Percentiles rank a stretch among this genome's conserved stretches.
These are phyloP conservation scores for Thaumatotibia leucotreta DNA, from an alignment of 1,140 invertebrate species.

Conservation along the genomic window DNA sequence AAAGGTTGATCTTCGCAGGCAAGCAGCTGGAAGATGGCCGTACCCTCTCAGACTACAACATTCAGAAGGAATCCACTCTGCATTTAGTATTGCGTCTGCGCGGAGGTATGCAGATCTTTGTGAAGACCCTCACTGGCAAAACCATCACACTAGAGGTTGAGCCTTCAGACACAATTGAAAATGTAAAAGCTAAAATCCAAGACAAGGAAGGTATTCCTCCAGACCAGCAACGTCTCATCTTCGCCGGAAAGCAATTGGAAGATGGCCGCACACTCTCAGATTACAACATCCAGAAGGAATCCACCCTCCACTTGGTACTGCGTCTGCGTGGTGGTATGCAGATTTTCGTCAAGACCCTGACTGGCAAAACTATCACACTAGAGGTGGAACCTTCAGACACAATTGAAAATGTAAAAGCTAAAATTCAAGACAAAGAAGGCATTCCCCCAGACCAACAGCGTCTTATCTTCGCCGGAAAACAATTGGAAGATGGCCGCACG, in stretches of 20 bases:
- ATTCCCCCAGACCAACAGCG: neutral
- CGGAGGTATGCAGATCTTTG: conserved; percentile 7
- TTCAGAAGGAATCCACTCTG: neutral
- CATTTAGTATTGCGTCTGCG: neutral
- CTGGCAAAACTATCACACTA: neutral
- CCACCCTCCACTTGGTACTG: neutral
- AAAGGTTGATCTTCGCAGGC: neutral
- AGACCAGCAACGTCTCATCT: neutral
- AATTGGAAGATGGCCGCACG: conserved; percentile 8
- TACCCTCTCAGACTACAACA: neutral
- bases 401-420: neutral
- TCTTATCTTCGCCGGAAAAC: neutral
- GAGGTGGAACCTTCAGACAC: neutral
- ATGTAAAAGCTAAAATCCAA: neutral
- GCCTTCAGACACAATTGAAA: conserved; percentile 1
- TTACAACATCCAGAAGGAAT: conserved; percentile 3
- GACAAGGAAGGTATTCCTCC: neutral
- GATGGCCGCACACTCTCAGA: neutral
- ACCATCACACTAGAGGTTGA: neutral
- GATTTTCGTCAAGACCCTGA: neutral
- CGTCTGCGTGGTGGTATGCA: neutral
- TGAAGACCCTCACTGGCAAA: neutral
- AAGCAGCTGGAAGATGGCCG: neutral
- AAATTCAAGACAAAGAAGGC: neutral
- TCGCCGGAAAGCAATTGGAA: neutral